These are phyloP conservation scores for Drosophila paracracens DNA, from an alignment of 2,888 invertebrate genomes.

Conservation along the genomic window DNA sequence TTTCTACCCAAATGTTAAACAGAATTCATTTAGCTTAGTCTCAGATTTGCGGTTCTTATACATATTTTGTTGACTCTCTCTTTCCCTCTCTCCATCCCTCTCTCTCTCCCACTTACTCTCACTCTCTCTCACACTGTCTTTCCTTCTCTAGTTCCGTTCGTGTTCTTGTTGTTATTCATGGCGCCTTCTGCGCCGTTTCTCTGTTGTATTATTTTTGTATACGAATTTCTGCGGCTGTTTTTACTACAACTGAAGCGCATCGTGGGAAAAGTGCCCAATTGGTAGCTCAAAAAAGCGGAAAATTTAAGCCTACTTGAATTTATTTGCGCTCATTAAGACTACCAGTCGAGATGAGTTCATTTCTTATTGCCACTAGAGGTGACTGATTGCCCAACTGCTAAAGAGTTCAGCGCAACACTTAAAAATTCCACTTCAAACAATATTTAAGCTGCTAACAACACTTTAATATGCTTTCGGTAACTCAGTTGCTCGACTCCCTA, in stretches of 20 bases:
- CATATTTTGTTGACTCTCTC: conserved; percentile 22
- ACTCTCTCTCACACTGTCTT: background rate
- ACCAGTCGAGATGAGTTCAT: conserved; percentile 71
- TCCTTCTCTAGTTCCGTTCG: background rate
- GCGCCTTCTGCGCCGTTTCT: conserved; percentile 50
- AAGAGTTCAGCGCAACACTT: conserved; percentile 48
- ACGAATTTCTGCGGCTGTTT: conserved; percentile 60
- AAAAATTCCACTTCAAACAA: conserved; percentile 30
- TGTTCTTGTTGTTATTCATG: conserved; percentile 59
- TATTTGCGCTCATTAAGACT: conserved; percentile 76
- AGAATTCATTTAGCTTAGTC: conserved; percentile 73
- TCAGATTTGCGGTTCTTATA: conserved; percentile 62
- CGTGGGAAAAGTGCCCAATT: conserved; percentile 52
- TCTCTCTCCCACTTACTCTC: background rate
- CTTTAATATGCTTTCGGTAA: conserved; percentile 22
- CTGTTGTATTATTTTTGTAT: conserved; percentile 59
- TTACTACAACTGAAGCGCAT: conserved; percentile 14
- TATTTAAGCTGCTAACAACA: conserved; percentile 20
- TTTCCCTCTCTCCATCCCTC: background rate
- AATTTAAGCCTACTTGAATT: conserved; percentile 78
- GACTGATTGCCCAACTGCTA: conserved; percentile 54
- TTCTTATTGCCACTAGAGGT: conserved; percentile 44
- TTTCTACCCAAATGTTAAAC: conserved; percentile 74
- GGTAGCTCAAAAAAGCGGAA: conserved; percentile 57
- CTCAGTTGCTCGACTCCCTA: conserved; percentile 2